phyloP scores from a whole-genome alignment of 1,140 invertebrate species.

The Psilanteris sp. region DNA sequence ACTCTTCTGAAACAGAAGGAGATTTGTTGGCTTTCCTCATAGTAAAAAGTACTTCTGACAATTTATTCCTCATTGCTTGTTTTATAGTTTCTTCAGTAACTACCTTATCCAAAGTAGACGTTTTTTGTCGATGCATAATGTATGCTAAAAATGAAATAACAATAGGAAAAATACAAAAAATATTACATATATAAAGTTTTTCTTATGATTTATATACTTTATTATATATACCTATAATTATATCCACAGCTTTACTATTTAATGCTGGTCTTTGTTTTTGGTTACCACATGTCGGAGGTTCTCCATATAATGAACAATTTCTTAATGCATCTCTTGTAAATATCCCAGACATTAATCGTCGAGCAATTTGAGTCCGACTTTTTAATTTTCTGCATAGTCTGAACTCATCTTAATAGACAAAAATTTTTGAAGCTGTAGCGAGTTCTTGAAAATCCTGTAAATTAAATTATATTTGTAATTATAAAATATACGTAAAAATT shows the following conservation, averaged over 20 bases:
- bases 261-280: conserved; percentile 1
- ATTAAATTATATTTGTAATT: too few relatives aligned
- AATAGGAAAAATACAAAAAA: too few relatives aligned
- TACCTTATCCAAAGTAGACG: neutral
- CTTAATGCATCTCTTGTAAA: conserved; percentile 4
- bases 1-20: too few relatives aligned
- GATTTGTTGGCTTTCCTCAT: too few relatives aligned
- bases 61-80: conserved; percentile 13
- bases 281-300: neutral
- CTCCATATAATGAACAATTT: conserved; percentile 5
- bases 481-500: too few relatives aligned
- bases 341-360: conserved; percentile 1
- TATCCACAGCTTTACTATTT: conserved; percentile 3
- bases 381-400: neutral
- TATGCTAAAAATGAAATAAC: conserved; percentile 12
- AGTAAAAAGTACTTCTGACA: too few relatives aligned
- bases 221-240: conserved; percentile 5
- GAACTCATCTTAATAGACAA: conserved; percentile 7
- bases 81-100: conserved; percentile 3
- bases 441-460: conserved; percentile 12
- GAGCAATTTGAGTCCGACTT: neutral
- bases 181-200: too few relatives aligned
- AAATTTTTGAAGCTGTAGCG: neutral
- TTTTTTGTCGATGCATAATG: conserved; percentile 1
- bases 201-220: too few relatives aligned